A percentile compares a stretch with the other conserved stretches of the same genome.
phyloP scores from a whole-genome alignment of 1,140 invertebrate genomes.

The Eufriesea mexicana region DNA sequence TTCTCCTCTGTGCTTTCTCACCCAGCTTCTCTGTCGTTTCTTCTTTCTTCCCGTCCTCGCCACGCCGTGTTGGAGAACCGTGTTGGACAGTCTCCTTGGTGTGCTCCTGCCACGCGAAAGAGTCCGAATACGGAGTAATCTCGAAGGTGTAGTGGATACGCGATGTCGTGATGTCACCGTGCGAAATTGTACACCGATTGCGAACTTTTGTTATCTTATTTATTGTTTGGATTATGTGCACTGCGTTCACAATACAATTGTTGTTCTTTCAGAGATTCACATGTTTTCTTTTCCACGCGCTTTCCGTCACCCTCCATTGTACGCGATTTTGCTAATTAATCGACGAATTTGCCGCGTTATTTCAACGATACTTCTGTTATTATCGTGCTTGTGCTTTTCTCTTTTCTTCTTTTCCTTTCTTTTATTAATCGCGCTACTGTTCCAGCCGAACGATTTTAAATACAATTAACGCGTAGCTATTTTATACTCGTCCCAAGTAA shows the following conservation, averaged over 20 bases:
- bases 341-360: too few species aligned
- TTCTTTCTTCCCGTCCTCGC: background rate
- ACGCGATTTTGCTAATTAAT: too few species aligned
- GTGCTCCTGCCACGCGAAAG: background rate
- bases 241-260: constrained; percentile 31
- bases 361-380: too few species aligned
- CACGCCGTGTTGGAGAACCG: background rate
- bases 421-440: background rate
- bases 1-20: background rate
- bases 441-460: background rate
- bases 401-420: too few species aligned
- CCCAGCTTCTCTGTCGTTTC: background rate
- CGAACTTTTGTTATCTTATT: constrained; percentile 41
- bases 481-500: background rate
- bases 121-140: background rate
- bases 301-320: background rate
- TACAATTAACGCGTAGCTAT: too few species aligned
- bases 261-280: constrained; percentile 32
- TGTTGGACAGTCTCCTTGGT: background rate
- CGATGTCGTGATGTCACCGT: background rate
- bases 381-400: background rate
- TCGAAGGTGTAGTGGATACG: background rate
- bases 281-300: background rate
- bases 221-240: constrained; percentile 39
- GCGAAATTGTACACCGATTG: constrained; percentile 1